These are phyloP conservation scores for Gymnothorax javanicus DNA, from an alignment of 2,797 vertebrate genomes.

Conservation along the genomic window DNA sequence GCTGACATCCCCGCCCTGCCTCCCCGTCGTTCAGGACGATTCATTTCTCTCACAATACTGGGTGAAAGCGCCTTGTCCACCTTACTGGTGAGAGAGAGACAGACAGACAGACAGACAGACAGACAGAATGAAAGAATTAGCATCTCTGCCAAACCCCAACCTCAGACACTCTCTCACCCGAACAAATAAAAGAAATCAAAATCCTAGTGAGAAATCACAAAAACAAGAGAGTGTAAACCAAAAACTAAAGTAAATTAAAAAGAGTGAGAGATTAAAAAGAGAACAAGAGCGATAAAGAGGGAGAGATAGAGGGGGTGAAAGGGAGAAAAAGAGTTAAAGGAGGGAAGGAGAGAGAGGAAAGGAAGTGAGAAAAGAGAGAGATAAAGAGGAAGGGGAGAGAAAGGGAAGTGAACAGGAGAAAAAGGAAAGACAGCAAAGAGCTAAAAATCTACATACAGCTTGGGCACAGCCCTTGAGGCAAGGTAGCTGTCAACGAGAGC, in stretches of 20 bases:
- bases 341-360: conserved; percentile 59
- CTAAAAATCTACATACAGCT: conserved; percentile 57
- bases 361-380: conserved; percentile 41
- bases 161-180: too few species aligned
- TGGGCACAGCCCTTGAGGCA: conserved; percentile 40
- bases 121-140: too few species aligned
- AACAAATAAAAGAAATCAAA: too few species aligned
- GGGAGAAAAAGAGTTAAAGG: conserved; percentile 53
- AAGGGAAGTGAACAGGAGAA: conserved; percentile 52
- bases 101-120: neutral
- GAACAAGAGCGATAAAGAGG: conserved; percentile 48
- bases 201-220: too few species aligned
- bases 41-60: conserved; percentile 84
- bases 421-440: conserved; percentile 25
- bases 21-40: conserved; percentile 73
- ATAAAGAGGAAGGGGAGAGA: conserved; percentile 39
- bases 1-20: conserved; percentile 73
- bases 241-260: too few species aligned
- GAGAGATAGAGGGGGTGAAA: conserved; percentile 44
- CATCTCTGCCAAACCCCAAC: too few species aligned
- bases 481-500: conserved; percentile 19
- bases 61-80: conserved; percentile 81
- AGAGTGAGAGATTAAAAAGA: too few species aligned
- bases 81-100: conserved; percentile 67
- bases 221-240: too few species aligned